Evolutionary conservation across 2,888 invertebrate species (phyloP), one percentile per base, ranked within the genome.

Genomic region (Argyra leucocephala): DNA sequence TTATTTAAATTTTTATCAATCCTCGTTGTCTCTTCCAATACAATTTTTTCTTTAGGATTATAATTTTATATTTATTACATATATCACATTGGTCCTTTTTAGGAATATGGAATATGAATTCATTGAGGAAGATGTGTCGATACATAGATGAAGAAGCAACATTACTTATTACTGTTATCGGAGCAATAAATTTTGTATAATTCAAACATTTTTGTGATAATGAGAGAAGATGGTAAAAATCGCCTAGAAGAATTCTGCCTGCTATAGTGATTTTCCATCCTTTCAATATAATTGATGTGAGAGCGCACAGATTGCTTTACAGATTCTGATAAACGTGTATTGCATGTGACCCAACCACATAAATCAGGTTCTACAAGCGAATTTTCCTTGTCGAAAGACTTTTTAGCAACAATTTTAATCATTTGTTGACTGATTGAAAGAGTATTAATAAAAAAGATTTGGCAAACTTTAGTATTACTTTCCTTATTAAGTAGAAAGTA

Each of bases 11-110:
- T n/a, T n/a, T n/a, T n/a, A n/a, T n/a, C n/a, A n/a, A n/a, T n/a
- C n/a, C n/a, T n/a, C n/a, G n/a, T n/a, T n/a, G n/a, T n/a, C n/a
- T n/a, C n/a, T n/a, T n/a, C n/a, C n/a, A n/a, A n/a, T n/a, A n/a
- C n/a, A n/a, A n/a, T n/a, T n/a, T n/a, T n/a, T n/a, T n/a, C n/a
- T n/a, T n/a, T n/a, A n/a, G n/a, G n/a, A n/a, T n/a, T n/a, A n/a
- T n/a, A n/a, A n/a, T n/a, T n/a, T n/a, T n/a, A n/a, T n/a, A n/a
- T n/a, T n/a, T n/a, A n/a, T n/a, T n/a, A 64, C 63, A 64, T 64
- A 36, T 22, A 59, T 24, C 63, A 64, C 64, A 64, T 58, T 62
- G 62, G 21, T 62, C 62, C n/a, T 62, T 62, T 36, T 62, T 31
- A 1, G 62, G 62, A 18, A 62, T 22, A n/a, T 62, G 62, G n/a